Base-by-base conservation (phyloP, 2,888 invertebrate species). In the Empis livida region DNA sequence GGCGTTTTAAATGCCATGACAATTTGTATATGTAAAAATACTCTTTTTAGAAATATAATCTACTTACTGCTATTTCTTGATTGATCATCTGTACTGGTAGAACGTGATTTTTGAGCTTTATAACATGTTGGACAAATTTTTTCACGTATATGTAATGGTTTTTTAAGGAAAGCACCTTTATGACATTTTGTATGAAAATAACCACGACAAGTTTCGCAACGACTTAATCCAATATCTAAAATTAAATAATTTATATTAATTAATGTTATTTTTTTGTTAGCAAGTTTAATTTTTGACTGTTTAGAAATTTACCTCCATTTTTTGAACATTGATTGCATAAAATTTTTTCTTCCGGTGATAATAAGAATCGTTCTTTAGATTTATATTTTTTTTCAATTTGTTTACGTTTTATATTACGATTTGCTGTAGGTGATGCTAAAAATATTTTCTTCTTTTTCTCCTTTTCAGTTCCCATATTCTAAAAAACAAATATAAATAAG, bases 391-490 rank as follows among this genome's bases (percentile, higher is more conserved):
- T 44, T 32, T 42, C 37, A 13, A 31, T 42, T 32, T 23, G 39
- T 43, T 45, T 46, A 38, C 42, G 46, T 46, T 43, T 45, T 43
- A 27, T 27, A 49, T 49, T 44, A 39, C 61, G 61, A 48, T 60
- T 65, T 1, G 60, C 60, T 46, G 63, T 61, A 20, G 67, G 67
- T 31, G 68, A 67, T 11, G 45, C 44, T 17, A 68, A 48, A 3
- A 66, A 55, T 45, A 64, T 62, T 43, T 61, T 59, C 49, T 65
- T 65, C 11, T 57, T 58, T 45, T 64, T 65, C 48, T 61, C 65
- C 35, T 59, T 59, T 10, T 51, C n/a, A 46, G 42, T 2, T 48
- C 23, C 11, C 23, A 27, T 27, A 8, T 49, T 37, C 49, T 49
- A 43, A 13, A 42, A 31, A 32, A 35, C 8, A n/a, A 42, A 27